Evolutionary conservation across 2,888 invertebrate species (phyloP).

Genomic region (Fragum whitleyi): DNA sequence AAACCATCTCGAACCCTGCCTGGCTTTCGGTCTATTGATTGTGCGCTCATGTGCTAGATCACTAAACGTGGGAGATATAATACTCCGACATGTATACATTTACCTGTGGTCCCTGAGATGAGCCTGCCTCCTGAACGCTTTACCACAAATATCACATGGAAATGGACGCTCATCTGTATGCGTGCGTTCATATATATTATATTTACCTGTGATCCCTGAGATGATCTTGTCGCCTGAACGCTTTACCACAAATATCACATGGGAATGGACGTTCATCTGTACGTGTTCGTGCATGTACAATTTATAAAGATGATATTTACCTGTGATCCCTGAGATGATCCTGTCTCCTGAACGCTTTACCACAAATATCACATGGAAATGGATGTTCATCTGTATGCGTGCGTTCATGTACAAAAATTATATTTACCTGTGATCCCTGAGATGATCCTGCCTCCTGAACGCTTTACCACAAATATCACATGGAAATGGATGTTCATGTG

Average conservation of each 20-base stretch:
- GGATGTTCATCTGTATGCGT: conserved; percentile 99
- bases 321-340: conserved; percentile 90
- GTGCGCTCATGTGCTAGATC: too few relatives aligned
- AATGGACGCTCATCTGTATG: too few relatives aligned
- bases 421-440: conserved; percentile 87
- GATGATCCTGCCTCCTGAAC: conserved; percentile 96
- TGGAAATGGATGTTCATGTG: too few relatives aligned
- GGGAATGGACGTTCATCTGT: conserved; percentile 99
- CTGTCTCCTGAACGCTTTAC: conserved; percentile 98
- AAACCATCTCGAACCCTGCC: too few relatives aligned
- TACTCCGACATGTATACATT: too few relatives aligned
- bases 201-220: conserved; percentile 87
- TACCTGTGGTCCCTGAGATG: conserved; percentile 88
- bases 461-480: conserved; percentile 94
- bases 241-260: conserved; percentile 99
- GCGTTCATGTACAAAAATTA: conserved; percentile 98
- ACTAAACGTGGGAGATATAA: too few relatives aligned
- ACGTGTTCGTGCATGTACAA: conserved; percentile 98
- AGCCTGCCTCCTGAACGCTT: conserved; percentile 98
- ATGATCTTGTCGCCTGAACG: conserved; percentile 97
- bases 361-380: conserved; percentile 98
- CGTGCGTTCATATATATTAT: too few relatives aligned
- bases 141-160: too few relatives aligned
- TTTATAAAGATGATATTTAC: conserved; percentile 91
- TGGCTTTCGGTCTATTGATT: too few relatives aligned